phyloP scores from a whole-genome alignment of 2,888 invertebrate species.

The Tipula confusa region DNA sequence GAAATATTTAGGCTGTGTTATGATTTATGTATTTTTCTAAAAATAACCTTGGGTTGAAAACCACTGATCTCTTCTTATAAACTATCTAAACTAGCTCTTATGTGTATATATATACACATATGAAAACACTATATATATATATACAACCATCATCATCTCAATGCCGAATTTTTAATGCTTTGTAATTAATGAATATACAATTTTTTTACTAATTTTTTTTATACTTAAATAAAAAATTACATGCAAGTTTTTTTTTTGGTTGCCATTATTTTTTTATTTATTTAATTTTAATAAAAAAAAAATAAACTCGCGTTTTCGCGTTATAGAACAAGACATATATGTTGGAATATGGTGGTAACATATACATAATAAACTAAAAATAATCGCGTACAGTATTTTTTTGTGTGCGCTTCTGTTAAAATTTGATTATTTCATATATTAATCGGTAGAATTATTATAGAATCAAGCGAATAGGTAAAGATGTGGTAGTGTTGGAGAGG shows the following conservation, averaged over 20 bases:
- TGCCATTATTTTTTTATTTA: background rate
- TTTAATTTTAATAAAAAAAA: background rate
- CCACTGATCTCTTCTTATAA: conserved; percentile 8
- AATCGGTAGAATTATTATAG: conserved; percentile 7
- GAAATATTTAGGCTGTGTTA: background rate
- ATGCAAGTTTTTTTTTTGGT: conserved; percentile 28
- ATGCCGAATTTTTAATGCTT: conserved; percentile 31
- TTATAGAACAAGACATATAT: background rate
- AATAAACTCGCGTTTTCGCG: background rate
- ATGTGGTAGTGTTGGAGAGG: background rate
- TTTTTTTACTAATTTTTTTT: background rate
- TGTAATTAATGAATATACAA: conserved; percentile 31
- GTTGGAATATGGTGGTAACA: background rate
- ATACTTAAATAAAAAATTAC: conserved; percentile 17
- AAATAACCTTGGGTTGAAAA: background rate
- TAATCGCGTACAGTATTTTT: background rate
- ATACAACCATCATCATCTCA: conserved; percentile 13
- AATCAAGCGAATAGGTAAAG: background rate
- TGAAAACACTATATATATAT: background rate
- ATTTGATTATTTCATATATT: background rate
- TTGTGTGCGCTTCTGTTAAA: background rate
- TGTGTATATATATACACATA: background rate
- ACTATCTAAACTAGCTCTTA: background rate
- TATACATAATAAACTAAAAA: background rate
- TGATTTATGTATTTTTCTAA: background rate